phyloP scores from a whole-genome alignment of 2,888 invertebrate genomes.

The Colletes collaris region DNA sequence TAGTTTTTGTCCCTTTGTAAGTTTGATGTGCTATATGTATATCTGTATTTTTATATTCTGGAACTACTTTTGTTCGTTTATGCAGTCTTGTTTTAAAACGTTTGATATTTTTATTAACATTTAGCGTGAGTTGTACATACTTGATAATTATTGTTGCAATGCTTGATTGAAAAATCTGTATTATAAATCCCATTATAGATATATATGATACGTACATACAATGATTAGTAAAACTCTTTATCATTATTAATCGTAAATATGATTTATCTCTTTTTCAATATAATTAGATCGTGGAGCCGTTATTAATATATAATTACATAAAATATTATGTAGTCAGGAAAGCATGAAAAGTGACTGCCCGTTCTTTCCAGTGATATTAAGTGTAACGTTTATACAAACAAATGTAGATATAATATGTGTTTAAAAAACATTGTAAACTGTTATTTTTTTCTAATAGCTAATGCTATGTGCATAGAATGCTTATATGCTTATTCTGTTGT shows the following conservation, averaged over 20 bases:
- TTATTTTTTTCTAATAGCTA: conserved; percentile 52
- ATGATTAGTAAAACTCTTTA: conserved; percentile 22
- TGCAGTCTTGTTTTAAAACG: conserved; percentile 30
- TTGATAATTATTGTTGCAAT: conserved; percentile 29
- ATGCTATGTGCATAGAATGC: conserved; percentile 65
- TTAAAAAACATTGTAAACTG: conserved; percentile 48
- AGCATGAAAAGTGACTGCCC: conserved; percentile 35
- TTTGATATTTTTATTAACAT: conserved; percentile 34
- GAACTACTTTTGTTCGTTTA: conserved; percentile 18
- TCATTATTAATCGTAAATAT: conserved; percentile 13
- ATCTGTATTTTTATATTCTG: conserved; percentile 20
- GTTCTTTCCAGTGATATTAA: conserved; percentile 38
- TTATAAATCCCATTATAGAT: conserved; percentile 26
- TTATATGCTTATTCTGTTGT: conserved; percentile 66
- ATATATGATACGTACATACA: conserved; percentile 42
- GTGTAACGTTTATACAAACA: conserved; percentile 21
- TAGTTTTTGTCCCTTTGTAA: conserved; percentile 15
- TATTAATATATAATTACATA: conserved; percentile 25
- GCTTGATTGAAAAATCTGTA: conserved; percentile 31
- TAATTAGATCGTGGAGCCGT: conserved; percentile 28
- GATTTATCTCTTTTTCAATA: conserved; percentile 5
- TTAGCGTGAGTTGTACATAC: conserved; percentile 8
- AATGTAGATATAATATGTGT: conserved; percentile 65
- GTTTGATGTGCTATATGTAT: conserved; percentile 39
- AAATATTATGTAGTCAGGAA: conserved; percentile 25